Base-by-base conservation (phyloP, 2,113 vertebrate genomes). In the Vulpes lagopus region DNA sequence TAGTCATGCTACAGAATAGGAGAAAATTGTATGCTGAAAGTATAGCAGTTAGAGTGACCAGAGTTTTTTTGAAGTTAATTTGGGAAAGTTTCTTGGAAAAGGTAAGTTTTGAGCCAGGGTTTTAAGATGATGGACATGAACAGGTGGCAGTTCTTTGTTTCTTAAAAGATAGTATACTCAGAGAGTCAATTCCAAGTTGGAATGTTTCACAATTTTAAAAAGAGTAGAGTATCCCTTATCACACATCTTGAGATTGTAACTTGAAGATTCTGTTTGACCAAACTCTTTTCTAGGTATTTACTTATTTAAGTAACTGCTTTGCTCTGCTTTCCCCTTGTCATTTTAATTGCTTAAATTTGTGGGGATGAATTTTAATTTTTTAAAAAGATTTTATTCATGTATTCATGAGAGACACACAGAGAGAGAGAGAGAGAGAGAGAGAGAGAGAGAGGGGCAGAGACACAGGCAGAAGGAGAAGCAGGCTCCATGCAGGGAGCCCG, bases 11-110 rank as follows among this genome's bases (percentile, higher is more conserved):
- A 64, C 38, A 81, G 53, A 86, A 53, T 76, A 35, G 92, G 27
- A 84, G 69, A 19, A 84, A 27, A 14, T 67, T 83, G 69, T 92
- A 38, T 76, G 19, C 32, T 95, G 71, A 69, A 91, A 8, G 5
- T 73, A 74, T 7, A 89, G 62, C 53, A 82, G 35, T 57, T 71
- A 3, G 11, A 91, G 27, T 55, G 60, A 91, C 55, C 15, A 60
- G 59, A 86, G 35, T 20, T 73, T 95, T 95, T 95, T 94, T 92
- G 27, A 90, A 35, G 65, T 82, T 86, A 80, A 81, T n/a, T 69
- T 62, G 64, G 38, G 57, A 67, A 60, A 14, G 1, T 89, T 84
- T 95, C 53, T 92, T 84, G 25, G 62, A 89, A 55, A 89, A 83
- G 65, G 16, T 32, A 83, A 88, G 49, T 59, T 71, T 82, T 78